Conservation (phyloP, 2,888 invertebrate genomes). For the Lasioglossum vierecki region DNA sequence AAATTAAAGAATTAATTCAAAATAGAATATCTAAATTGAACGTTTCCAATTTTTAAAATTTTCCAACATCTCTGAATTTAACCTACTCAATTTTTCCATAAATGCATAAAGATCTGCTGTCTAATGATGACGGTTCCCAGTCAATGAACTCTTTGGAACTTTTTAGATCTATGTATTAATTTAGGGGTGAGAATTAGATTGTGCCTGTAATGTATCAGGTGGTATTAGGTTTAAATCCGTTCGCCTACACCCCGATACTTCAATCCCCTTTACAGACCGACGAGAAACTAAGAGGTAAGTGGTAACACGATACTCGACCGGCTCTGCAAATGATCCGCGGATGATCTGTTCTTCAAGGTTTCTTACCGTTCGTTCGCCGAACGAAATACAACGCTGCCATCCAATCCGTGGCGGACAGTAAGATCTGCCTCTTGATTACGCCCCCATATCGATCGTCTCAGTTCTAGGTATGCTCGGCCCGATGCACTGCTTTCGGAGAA, state of each 20-base stretch:
- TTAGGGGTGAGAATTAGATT: neutral
- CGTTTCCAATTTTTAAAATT: too few species aligned
- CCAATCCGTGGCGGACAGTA: slow-evolving; percentile 1
- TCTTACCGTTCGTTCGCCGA: neutral
- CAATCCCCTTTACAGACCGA: neutral
- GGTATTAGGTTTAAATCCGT: neutral
- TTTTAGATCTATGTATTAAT: neutral
- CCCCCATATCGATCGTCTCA: slow-evolving; percentile 15
- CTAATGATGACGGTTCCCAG: too few species aligned
- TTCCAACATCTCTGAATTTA: too few species aligned
- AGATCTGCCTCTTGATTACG: slow-evolving; percentile 28
- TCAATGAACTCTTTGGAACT: too few species aligned
- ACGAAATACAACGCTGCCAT: slow-evolving; percentile 22
- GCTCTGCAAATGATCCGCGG: neutral
- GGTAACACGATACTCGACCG: slow-evolving; percentile 11
- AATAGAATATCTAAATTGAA: too few species aligned
- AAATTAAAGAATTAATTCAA: too few species aligned
- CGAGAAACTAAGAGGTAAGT: slow-evolving; percentile 13
- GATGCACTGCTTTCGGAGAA: neutral
- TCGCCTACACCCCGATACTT: neutral
- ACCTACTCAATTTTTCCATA: too few species aligned
- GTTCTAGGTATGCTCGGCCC: neutral
- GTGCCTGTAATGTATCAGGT: neutral
- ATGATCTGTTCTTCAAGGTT: slow-evolving; percentile 15
- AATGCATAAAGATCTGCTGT: too few species aligned